Percentiles rank a stretch among this genome's conserved stretches.
These are phyloP conservation scores for Tachysurus vachellii DNA, from an alignment of 2,113 vertebrate species.

Conservation along the genomic window DNA sequence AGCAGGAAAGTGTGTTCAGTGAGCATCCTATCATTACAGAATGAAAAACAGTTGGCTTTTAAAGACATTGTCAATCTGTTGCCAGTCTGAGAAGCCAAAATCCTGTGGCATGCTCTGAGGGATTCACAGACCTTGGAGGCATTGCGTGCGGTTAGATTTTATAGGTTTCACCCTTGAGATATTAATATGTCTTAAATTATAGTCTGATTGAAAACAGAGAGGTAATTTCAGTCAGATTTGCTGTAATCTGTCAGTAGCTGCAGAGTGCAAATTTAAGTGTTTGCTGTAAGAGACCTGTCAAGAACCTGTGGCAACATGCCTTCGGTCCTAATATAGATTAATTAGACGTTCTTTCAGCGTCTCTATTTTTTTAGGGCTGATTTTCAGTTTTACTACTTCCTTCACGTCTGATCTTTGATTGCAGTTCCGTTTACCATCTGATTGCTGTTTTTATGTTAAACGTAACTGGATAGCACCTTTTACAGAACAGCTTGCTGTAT, in stretches of 20 bases:
- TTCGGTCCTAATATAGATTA: conserved; percentile 16
- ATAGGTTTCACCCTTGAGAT: conserved; percentile 23
- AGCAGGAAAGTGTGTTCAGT: conserved; percentile 16
- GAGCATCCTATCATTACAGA: conserved; percentile 51
- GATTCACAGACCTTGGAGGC: conserved; percentile 36
- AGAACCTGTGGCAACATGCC: conserved; percentile 39
- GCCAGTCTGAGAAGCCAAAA: conserved; percentile 15
- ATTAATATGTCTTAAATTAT: conserved; percentile 42
- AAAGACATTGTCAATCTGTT: conserved; percentile 20
- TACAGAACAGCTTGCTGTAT: neutral
- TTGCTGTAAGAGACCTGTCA: neutral
- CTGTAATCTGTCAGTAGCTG: conserved; percentile 27
- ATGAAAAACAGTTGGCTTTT: conserved; percentile 52
- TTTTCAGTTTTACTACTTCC: conserved; percentile 31
- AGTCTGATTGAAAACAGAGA: conserved; percentile 41
- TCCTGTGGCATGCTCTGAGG: conserved; percentile 8
- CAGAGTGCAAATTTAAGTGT: neutral
- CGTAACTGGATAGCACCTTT: neutral
- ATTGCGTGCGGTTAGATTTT: conserved; percentile 17
- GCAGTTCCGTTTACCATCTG: conserved; percentile 8
- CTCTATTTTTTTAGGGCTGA: conserved; percentile 17
- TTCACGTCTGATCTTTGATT: conserved; percentile 28
- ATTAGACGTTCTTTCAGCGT: conserved; percentile 15
- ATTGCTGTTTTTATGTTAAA: conserved; percentile 11
- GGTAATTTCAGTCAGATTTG: conserved; percentile 33